phyloP scores from a whole-genome alignment of 2,888 invertebrate genomes.

The Drosophila fulvimacula region DNA sequence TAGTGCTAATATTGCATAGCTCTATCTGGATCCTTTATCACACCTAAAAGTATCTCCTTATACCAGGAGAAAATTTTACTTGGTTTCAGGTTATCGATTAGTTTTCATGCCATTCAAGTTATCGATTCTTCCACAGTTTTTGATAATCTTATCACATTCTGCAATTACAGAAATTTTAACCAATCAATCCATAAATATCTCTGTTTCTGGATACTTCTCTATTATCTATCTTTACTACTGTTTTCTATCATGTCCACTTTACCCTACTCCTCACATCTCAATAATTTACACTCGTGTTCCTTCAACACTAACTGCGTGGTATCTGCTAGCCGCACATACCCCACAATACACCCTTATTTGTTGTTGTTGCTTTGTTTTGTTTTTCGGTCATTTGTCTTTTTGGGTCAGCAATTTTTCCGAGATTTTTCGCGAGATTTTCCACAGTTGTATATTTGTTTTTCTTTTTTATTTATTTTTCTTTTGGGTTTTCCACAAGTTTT shows the following conservation, averaged over 20 bases:
- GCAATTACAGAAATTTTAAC: neutral
- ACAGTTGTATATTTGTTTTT: constrained; percentile 54
- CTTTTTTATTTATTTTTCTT: constrained; percentile 28
- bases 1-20: too few relatives aligned
- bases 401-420: constrained; percentile 66
- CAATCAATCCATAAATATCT: neutral
- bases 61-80: too few relatives aligned
- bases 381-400: constrained; percentile 61
- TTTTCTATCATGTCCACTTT: neutral
- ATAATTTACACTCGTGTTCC: neutral
- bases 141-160: too few relatives aligned
- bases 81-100: too few relatives aligned
- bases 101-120: too few relatives aligned
- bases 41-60: too few relatives aligned
- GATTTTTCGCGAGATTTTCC: constrained; percentile 55
- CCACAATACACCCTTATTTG: neutral
- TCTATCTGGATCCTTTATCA: too few relatives aligned
- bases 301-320: neutral
- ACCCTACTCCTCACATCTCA: neutral
- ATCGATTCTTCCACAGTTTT: too few relatives aligned
- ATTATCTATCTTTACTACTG: too few relatives aligned
- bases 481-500: constrained; percentile 53
- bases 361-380: constrained; percentile 11
- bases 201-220: neutral
- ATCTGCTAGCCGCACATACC: neutral